Evolutionary conservation across 2,888 invertebrate species (phyloP), one percentile per base, ranked within the genome.

Genomic region (Brassicogethes aeneus): DNA sequence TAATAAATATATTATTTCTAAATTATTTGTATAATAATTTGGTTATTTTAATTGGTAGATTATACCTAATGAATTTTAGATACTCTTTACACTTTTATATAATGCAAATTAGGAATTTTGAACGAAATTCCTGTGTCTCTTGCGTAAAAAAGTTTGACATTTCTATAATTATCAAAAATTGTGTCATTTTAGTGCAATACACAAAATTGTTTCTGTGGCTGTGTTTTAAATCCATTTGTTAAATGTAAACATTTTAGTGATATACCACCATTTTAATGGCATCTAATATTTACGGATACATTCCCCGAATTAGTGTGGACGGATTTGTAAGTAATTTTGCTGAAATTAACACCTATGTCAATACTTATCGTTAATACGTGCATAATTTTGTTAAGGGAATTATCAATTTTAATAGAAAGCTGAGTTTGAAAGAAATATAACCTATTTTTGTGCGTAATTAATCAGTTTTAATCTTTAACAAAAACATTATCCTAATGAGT

Each of bases 271-370:
- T 51, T 57, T 58, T 59, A 60, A 69, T 69, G 69, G 68, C 66
- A 58, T 59, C 65, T 47, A 65, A 66, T 55, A 58, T 65, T 46
- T 67, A 62, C 54, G 69, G 68, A 42, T 69, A 65, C 51, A 61
- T 64, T 49, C 68, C 68, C 34, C 60, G 61, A 51, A 52, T 66
- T 46, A 64, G 60, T 43, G 55, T 59, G 44, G 66, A 67, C 53
- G 65, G 64, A 55, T 64, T 57, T 56, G 68, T 68, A 58, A 68
- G 68, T 63, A 43, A 16, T 37, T 33, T 36, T 34, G 17, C 15
- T 32, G 16, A 29, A 36, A 17, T 42, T 42, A 38, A 37, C 16
- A 34, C 17, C 15, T 29, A 13, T 16, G 29, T 23, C 14, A 31
- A 34, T 37, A 16, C 2, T 30, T 34, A 23, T 32, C 35, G 41